A percentile compares a stretch with the other conserved stretches of the same genome.
phyloP scores from a whole-genome alignment of 1,140 invertebrate species.

The Neodiprion virginianus region DNA sequence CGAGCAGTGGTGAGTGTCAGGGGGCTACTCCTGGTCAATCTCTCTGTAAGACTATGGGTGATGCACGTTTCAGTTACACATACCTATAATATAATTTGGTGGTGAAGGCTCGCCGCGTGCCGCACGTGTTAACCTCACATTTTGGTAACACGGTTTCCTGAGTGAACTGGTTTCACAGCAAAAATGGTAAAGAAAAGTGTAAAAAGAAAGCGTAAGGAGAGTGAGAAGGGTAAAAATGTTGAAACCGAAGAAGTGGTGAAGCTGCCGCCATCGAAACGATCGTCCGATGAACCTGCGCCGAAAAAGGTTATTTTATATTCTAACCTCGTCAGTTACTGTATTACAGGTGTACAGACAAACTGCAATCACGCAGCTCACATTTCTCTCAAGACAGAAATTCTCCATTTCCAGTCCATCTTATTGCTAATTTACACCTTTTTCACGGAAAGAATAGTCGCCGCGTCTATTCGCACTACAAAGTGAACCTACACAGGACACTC shows the following conservation, averaged over 20 bases:
- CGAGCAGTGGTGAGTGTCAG: no score
- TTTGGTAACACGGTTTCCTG: no score
- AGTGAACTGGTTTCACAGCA: neutral
- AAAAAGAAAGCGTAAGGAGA: conserved; percentile 42
- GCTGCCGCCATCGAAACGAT: conserved; percentile 47
- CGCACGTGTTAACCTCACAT: no score
- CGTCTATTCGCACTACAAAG: no score
- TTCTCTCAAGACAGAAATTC: conserved; percentile 14
- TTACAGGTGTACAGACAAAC: neutral
- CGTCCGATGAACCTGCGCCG: conserved; percentile 56
- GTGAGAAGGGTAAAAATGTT: conserved; percentile 25
- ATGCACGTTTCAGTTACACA: no score
- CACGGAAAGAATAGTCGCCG: no score
- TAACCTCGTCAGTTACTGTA: conserved; percentile 6
- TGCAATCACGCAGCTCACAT: neutral
- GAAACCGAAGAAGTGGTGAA: conserved; percentile 27
- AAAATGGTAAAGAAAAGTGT: conserved; percentile 41
- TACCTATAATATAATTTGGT: no score
- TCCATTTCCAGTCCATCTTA: conserved; percentile 11
- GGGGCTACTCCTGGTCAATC: no score
- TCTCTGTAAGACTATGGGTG: no score
- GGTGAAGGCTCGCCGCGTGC: no score
- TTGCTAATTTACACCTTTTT: conserved; percentile 5
- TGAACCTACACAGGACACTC: neutral
- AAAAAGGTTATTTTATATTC: conserved; percentile 56